phyloP scores from a whole-genome alignment of 1,140 invertebrate species.

The Zaprionus kolodkinae region DNA sequence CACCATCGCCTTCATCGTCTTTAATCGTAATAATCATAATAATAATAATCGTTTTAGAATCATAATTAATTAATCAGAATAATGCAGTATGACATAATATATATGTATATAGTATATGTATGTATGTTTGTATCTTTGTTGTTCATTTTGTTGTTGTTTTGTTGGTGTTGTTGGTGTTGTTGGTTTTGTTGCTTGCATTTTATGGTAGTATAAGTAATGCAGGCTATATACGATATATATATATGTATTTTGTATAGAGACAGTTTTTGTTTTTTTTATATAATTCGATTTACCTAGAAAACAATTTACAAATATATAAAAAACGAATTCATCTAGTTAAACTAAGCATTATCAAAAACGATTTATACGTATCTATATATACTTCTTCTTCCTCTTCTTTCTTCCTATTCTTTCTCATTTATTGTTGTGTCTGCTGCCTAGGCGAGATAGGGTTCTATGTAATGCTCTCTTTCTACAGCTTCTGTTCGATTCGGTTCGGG shows the following conservation, averaged over 20 bases:
- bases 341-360: constrained; percentile 76
- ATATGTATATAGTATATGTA: constrained; percentile 42
- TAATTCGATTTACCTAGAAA: constrained; percentile 83
- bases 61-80: constrained; percentile 68
- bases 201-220: constrained; percentile 26
- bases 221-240: constrained; percentile 21
- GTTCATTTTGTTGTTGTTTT: constrained; percentile 22
- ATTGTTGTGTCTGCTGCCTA: constrained; percentile 35
- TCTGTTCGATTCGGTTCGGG: neutral
- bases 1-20: neutral
- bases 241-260: constrained; percentile 23
- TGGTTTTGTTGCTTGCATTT: constrained; percentile 7
- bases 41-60: constrained; percentile 42
- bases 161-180: constrained; percentile 4
- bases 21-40: constrained; percentile 69
- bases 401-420: constrained; percentile 1
- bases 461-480: neutral
- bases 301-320: constrained; percentile 84
- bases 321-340: constrained; percentile 82
- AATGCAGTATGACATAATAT: constrained; percentile 73
- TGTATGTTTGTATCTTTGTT: constrained; percentile 31
- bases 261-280: constrained; percentile 38
- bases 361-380: constrained; percentile 44
- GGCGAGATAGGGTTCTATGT: neutral
- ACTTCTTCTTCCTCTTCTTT: constrained; percentile 1